Base-by-base conservation (phyloP, 2,113 vertebrate genomes). In the Saiga tatarica region DNA sequence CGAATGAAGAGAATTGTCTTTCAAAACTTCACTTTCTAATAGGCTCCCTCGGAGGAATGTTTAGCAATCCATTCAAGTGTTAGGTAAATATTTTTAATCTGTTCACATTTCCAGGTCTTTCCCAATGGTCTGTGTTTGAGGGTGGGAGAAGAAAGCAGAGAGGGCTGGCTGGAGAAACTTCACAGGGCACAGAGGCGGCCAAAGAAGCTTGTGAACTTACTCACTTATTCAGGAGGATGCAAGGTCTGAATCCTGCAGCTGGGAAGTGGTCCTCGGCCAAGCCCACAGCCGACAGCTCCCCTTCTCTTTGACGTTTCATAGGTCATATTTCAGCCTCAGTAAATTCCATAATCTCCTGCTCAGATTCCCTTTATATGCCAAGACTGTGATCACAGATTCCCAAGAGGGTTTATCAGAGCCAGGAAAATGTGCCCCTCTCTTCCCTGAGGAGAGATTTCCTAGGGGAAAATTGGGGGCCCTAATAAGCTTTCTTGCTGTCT, bases 381-480 rank as follows among this genome's bases (percentile, higher is more conserved):
- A 59, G 93, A 12, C 86, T 97, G 87, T 93, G 97, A 97, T 96
- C 76, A 97, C 94, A 84, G 85, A 91, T 94, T 96, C 87, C 94
- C 87, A 91, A 52, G 17, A 97, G 96, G 86, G 94, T 97, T 90
- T 83, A 96, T 97, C 97, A 96, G 83, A 97, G 97, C 95, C 64
- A 42, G 67, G 87, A 95, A 97, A 97, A 97, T 59, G 55, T 93
- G 57, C 15, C 71, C 50, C 57, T 88, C 62, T 78, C 64, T 96
- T 64, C 90, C 93, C 79, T 33, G 79, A 95, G 89, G 92, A 59
- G 50, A 87, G 30, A 39, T 74, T 96, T 85, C 55, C 9, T 36
- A 30, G 60, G 85, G 95, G 71, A 83, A 89, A 47, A 55, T 39
- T 55, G 91, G 87, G 79, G 74, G 62, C 52, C 39, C 60, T 94